Evolutionary conservation across 2,888 invertebrate genomes (phyloP).

Genomic region (Stramonita haemastoma): DNA sequence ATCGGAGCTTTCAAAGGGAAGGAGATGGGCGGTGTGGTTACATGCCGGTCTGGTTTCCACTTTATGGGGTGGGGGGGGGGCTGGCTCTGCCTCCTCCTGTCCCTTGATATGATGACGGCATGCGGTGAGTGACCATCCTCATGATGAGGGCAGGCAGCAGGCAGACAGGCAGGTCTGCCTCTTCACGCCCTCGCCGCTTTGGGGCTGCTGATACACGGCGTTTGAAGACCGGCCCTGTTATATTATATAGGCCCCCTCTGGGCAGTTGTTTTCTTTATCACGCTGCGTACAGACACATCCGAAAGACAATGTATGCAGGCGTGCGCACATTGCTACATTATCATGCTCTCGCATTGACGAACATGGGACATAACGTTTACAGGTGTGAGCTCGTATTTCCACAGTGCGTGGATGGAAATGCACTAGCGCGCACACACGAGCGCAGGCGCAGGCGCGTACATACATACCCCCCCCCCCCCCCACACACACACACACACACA

Average conservation of each 20-base stretch:
- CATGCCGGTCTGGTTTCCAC: slow-evolving; percentile 34
- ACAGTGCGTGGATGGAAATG: too few relatives aligned
- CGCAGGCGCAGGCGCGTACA: too few relatives aligned
- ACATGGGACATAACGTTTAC: too few relatives aligned
- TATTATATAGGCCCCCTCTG: not conserved
- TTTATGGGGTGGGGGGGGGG: not conserved
- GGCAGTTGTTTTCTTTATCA: not conserved
- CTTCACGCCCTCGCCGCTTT: slow-evolving; percentile 9
- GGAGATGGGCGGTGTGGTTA: not conserved
- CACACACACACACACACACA: too few relatives aligned
- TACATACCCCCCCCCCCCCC: too few relatives aligned
- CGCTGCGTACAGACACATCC: not conserved
- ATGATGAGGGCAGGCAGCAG: slow-evolving; percentile 9
- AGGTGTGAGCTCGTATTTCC: too few relatives aligned
- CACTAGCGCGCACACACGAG: too few relatives aligned
- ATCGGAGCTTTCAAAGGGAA: slow-evolving; percentile 20
- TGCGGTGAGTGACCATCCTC: not conserved
- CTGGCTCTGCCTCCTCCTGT: not conserved
- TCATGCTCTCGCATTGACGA: too few relatives aligned
- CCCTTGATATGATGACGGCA: too few relatives aligned
- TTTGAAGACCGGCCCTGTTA: not conserved
- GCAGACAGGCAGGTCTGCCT: too few relatives aligned
- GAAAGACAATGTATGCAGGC: too few relatives aligned
- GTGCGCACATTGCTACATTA: too few relatives aligned
- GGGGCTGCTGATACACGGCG: not conserved